These are phyloP conservation scores for Ophioninae sp. DNA, from an alignment of 2,888 invertebrate species.

Conservation along the genomic window DNA sequence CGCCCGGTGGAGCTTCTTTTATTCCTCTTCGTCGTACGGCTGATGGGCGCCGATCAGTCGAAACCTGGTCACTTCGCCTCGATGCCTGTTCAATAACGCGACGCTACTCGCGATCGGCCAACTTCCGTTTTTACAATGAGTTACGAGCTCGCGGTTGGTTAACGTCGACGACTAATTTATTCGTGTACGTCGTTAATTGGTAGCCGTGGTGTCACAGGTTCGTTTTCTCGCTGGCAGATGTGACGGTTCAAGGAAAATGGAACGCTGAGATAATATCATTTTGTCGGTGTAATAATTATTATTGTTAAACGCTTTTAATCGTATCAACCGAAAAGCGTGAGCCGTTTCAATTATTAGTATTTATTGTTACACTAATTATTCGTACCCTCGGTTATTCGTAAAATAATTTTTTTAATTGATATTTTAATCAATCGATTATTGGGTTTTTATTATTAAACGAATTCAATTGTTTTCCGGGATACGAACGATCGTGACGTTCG, in stretches of 20 bases:
- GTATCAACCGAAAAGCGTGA: no score
- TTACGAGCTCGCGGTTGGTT: background rate
- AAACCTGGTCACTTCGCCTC: conserved; percentile 11
- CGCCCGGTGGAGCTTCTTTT: conserved; percentile 41
- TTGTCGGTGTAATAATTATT: no score
- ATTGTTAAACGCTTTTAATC: no score
- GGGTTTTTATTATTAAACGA: no score
- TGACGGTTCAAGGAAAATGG: background rate
- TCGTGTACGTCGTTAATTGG: conserved; percentile 30
- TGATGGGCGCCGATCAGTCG: conserved; percentile 57
- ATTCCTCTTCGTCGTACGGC: conserved; percentile 24
- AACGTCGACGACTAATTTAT: conserved; percentile 39
- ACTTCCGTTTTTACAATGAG: conserved; percentile 12
- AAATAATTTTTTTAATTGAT: no score
- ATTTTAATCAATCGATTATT: no score
- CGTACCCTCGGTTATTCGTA: no score
- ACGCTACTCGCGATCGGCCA: background rate
- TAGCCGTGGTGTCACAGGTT: background rate
- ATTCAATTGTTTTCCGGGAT: no score
- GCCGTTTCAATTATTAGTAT: no score
- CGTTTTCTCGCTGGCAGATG: background rate
- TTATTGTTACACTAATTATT: no score
- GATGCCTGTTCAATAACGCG: conserved; percentile 19
- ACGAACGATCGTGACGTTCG: background rate
- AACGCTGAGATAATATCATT: background rate